Base-by-base conservation (phyloP, 2,113 vertebrate genomes). In the Rhinolophus ferrumequinum region DNA sequence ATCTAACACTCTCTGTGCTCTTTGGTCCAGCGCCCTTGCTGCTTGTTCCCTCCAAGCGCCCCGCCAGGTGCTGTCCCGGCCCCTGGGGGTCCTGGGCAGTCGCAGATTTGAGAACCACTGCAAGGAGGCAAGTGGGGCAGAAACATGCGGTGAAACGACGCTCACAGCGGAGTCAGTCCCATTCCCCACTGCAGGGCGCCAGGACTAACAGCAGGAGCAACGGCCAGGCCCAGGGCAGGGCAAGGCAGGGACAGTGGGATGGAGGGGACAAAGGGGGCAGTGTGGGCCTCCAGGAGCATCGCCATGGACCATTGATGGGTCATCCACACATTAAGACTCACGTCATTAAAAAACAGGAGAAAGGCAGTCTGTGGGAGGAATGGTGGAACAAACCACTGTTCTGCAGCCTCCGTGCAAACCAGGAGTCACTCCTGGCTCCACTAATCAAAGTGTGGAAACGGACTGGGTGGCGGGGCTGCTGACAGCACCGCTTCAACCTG, bases 91-190 rank as follows among this genome's bases (percentile, higher is more conserved):
- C 28, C 0, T 0, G 4, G 8, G 56, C 62, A 82, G 88, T 21
- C 28, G 47, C 2, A 2, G 13, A 66, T 44, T 7, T 44, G 75
- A 60, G 52, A 35, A 33, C 12, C 19, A 5, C 14, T 16, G 44
- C 79, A 12, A n/a, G 15, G 50, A 22, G 14, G 33, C 11, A 0
- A 14, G 4, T 5, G 3, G 4, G 24, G 26, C 44, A 44, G 28
- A 3, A 26, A 30, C 5, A 8, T 28, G 5, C 0, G 1, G 13
- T 8, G 5, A 2, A 38, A 7, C 11, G 22, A 6, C 47, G 0
- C 28, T 19, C n/a, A 0, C 0, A 2, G 21, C 3, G 28, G 18
- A 14, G 3, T 30, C 30, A 13, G 19, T 0, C 1, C 35, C 24
- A 1, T 6, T 12, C 19, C 41, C 41, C 2, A 0, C 28, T 0